Conservation (phyloP, 2,888 invertebrate species). For the Plagiodera versicolora region DNA sequence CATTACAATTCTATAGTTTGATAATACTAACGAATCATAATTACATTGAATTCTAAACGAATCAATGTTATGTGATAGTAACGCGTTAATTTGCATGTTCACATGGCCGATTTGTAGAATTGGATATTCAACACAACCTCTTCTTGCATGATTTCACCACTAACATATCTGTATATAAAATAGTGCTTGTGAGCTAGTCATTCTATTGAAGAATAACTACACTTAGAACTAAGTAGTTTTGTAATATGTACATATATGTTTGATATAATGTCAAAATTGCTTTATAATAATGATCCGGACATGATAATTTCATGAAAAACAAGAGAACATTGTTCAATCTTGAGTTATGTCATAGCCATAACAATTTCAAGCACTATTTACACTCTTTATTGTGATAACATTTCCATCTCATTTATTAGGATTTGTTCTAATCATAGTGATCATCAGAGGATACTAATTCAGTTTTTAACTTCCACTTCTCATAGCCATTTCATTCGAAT, state of each 20-base stretch:
- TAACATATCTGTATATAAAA: constrained; percentile 32
- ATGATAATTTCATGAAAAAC: background rate
- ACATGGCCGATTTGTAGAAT: no score
- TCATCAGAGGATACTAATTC: constrained; percentile 7
- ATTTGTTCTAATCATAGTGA: background rate
- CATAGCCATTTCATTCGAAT: constrained; percentile 6
- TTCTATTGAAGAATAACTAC: constrained; percentile 4
- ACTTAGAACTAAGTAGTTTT: no score
- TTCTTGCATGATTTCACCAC: background rate
- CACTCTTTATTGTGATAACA: constrained; percentile 14
- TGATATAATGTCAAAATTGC: no score
- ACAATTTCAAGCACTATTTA: constrained; percentile 45
- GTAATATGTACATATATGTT: no score
- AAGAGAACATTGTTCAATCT: background rate
- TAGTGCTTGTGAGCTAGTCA: constrained; percentile 43
- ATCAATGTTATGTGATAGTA: no score
- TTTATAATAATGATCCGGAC: background rate
- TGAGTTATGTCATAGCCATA: constrained; percentile 48
- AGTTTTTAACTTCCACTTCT: constrained; percentile 12
- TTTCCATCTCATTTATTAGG: constrained; percentile 24
- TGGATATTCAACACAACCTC: background rate
- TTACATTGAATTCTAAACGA: no score
- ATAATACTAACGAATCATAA: no score
- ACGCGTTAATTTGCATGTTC: no score
- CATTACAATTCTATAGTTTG: no score